phyloP scores from a whole-genome alignment of 2,888 invertebrate species.

The Eupeodes latifasciatus region DNA sequence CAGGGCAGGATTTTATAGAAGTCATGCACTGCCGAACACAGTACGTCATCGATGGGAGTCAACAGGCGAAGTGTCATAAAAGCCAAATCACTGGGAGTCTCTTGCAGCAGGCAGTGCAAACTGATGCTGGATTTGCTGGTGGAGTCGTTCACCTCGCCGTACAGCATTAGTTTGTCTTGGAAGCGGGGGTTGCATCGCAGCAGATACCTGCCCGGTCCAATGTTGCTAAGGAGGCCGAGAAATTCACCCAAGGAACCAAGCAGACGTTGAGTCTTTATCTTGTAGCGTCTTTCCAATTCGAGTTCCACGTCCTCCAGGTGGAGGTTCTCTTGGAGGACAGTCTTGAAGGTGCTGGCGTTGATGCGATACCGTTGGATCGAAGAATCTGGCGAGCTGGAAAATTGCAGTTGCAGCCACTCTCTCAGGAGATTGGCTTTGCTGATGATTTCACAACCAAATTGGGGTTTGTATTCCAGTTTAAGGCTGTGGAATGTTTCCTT shows the following conservation, averaged over 20 bases:
- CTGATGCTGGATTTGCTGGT: slow-evolving; percentile 77
- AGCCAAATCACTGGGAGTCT: slow-evolving; percentile 76
- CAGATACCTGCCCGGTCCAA: slow-evolving; percentile 79
- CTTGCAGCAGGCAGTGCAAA: slow-evolving; percentile 77
- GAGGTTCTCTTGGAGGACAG: slow-evolving; percentile 78
- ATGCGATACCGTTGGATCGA: slow-evolving; percentile 77
- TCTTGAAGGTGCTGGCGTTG: slow-evolving; percentile 77
- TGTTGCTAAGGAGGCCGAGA: slow-evolving; percentile 78
- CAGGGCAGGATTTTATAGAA: slow-evolving; percentile 79
- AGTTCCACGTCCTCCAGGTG: slow-evolving; percentile 77
- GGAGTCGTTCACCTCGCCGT: slow-evolving; percentile 76
- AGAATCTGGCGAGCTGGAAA: slow-evolving; percentile 47
- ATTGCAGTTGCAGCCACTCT: slow-evolving; percentile 80
- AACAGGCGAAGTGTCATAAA: slow-evolving; percentile 79
- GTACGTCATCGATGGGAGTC: slow-evolving; percentile 78
- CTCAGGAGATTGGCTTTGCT: slow-evolving; percentile 80
- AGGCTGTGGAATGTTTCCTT: slow-evolving; percentile 71
- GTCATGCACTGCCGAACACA: slow-evolving; percentile 79
- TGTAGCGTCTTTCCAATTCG: slow-evolving; percentile 77
- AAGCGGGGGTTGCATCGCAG: slow-evolving; percentile 79
- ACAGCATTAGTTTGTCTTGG: slow-evolving; percentile 80
- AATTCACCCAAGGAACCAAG: slow-evolving; percentile 79
- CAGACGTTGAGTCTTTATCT: slow-evolving; percentile 77
- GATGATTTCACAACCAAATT: slow-evolving; percentile 81
- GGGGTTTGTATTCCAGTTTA: slow-evolving; percentile 81